Evolutionary conservation across 1,140 invertebrate genomes (phyloP).

Genomic region (Dinothrombium tinctorium): DNA sequence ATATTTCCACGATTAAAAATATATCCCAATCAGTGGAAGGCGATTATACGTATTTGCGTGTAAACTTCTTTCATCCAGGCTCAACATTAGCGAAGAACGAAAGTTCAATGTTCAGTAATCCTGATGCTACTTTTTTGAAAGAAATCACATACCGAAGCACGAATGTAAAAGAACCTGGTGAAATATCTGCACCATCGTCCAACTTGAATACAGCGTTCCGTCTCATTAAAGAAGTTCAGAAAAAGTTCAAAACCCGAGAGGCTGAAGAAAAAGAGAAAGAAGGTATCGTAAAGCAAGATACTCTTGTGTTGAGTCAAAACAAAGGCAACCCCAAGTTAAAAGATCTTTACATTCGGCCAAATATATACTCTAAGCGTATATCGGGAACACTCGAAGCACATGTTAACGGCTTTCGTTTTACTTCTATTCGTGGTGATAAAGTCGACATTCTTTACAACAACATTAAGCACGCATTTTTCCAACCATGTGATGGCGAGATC

Average conservation of each 20-base stretch:
- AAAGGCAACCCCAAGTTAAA: constrained; percentile 97
- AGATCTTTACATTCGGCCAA: constrained; percentile 93
- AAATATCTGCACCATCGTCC: constrained; percentile 73
- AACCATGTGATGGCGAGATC: constrained; percentile 98
- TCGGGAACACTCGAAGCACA: constrained; percentile 75
- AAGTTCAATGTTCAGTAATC: constrained; percentile 63
- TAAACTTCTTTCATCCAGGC: constrained; percentile 97
- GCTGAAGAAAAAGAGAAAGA: constrained; percentile 96
- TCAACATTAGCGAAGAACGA: constrained; percentile 79
- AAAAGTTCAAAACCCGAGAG: constrained; percentile 91
- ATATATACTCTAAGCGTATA: constrained; percentile 84
- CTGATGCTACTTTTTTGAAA: constrained; percentile 89
- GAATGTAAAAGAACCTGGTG: constrained; percentile 91
- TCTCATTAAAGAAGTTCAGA: constrained; percentile 96
- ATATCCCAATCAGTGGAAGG: constrained; percentile 95
- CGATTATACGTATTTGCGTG: constrained; percentile 91
- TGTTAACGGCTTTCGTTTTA: constrained; percentile 86
- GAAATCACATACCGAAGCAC: constrained; percentile 98
- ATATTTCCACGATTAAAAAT: constrained; percentile 97
- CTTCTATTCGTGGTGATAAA: constrained; percentile 91
- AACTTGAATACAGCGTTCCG: constrained; percentile 91
- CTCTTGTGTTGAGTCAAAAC: constrained; percentile 73
- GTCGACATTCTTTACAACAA: constrained; percentile 99
- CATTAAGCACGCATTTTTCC: constrained; percentile 98
- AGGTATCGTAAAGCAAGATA: constrained; percentile 89